These are phyloP conservation scores for Orthosia gracilis DNA, from an alignment of 2,888 invertebrate species.

Conservation along the genomic window DNA sequence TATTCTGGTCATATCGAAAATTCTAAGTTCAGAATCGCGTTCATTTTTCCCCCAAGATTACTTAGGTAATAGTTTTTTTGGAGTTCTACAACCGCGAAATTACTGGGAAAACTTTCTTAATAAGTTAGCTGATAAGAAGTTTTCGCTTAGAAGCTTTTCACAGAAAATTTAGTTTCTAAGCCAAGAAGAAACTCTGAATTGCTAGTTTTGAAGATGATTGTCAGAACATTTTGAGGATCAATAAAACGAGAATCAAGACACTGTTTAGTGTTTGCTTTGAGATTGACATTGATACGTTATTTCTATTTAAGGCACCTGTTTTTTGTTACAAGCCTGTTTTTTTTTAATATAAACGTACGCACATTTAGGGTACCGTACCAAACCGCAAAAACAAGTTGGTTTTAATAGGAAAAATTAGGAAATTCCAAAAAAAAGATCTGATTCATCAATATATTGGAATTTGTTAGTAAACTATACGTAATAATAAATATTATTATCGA, in stretches of 20 bases:
- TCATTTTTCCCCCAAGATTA: slow-evolving; percentile 16
- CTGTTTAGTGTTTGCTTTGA: too few relatives aligned
- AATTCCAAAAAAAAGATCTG: too few relatives aligned
- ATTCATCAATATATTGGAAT: too few relatives aligned
- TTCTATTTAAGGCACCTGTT: too few relatives aligned
- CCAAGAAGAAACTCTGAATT: background rate
- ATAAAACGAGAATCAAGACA: background rate
- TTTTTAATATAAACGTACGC: too few relatives aligned
- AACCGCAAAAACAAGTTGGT: too few relatives aligned
- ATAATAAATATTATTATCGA: too few relatives aligned
- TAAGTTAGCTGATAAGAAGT: slow-evolving; percentile 30
- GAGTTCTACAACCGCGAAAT: slow-evolving; percentile 20
- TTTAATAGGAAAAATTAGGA: too few relatives aligned
- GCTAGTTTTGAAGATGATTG: background rate
- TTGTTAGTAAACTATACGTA: too few relatives aligned
- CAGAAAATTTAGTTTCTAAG: slow-evolving; percentile 4
- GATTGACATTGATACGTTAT: too few relatives aligned
- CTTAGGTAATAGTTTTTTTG: slow-evolving; percentile 32
- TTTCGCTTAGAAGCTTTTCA: slow-evolving; percentile 22
- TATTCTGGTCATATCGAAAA: slow-evolving; percentile 38
- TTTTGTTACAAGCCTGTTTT: too few relatives aligned
- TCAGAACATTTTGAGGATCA: background rate
- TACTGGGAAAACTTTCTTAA: slow-evolving; percentile 33
- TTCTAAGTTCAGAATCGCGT: slow-evolving; percentile 22
- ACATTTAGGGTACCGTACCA: too few relatives aligned